Evolutionary conservation across 1,140 invertebrate genomes (phyloP).

Genomic region (Heliconius himera): DNA sequence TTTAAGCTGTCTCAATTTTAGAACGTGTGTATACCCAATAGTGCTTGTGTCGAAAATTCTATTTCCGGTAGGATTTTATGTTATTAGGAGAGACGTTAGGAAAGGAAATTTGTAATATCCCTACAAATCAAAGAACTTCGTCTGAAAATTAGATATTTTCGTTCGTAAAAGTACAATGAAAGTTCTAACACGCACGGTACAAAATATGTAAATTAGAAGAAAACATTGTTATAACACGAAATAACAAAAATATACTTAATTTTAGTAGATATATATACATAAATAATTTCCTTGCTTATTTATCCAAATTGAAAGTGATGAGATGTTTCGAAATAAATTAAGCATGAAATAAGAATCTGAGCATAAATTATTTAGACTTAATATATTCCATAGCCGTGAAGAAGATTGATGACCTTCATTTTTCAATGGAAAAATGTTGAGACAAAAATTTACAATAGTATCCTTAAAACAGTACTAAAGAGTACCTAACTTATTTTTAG

Average conservation of each 20-base stretch:
- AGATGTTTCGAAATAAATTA: constrained; percentile 27
- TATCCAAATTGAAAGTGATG: constrained; percentile 16
- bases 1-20: neutral
- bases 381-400: neutral
- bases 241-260: neutral
- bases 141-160: constrained; percentile 13
- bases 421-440: constrained; percentile 9
- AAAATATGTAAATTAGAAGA: neutral
- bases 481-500: neutral
- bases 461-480: neutral
- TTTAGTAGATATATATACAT: neutral
- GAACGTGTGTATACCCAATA: neutral
- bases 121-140: constrained; percentile 29
- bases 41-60: constrained; percentile 26
- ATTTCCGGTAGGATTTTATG: constrained; percentile 41
- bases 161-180: neutral
- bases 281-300: neutral
- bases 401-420: constrained; percentile 30
- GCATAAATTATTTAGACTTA: constrained; percentile 22
- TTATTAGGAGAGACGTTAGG: constrained; percentile 42
- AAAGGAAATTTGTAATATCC: constrained; percentile 52
- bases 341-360: constrained; percentile 17
- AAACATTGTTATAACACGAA: neutral
- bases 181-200: neutral
- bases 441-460: neutral